phyloP scores from a whole-genome alignment of 2,113 vertebrate species.

The Anser cygnoides region DNA sequence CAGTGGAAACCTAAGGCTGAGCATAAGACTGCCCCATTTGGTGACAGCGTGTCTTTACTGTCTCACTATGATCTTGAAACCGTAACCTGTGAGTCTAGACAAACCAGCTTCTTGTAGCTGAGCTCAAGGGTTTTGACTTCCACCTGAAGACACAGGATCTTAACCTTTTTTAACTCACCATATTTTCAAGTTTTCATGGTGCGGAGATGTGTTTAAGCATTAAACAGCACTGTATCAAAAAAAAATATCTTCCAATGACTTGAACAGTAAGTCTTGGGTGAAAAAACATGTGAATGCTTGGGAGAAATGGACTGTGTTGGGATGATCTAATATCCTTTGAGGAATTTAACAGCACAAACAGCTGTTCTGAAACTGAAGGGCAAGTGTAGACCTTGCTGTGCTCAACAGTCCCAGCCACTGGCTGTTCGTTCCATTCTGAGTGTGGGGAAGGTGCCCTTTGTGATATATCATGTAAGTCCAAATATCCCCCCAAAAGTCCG shows the following conservation, averaged over 20 bases:
- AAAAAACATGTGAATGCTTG: background rate
- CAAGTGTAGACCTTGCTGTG: background rate
- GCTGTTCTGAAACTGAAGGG: background rate
- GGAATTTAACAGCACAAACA: background rate
- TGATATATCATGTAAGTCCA: background rate
- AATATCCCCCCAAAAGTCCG: background rate
- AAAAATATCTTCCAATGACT: background rate
- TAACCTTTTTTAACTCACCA: background rate
- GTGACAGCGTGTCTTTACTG: background rate
- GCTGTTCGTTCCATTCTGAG: background rate
- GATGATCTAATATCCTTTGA: background rate
- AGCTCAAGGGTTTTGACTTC: background rate
- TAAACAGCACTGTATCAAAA: background rate
- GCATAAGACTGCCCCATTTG: background rate
- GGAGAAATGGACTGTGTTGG: background rate
- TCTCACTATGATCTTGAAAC: background rate
- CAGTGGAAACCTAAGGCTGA: background rate
- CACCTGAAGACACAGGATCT: background rate
- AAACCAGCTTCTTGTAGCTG: background rate
- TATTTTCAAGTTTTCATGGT: background rate
- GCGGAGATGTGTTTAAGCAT: background rate
- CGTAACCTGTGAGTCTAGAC: background rate
- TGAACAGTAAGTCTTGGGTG: background rate
- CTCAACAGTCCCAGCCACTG: background rate
- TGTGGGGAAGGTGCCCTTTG: background rate